A percentile compares a stretch with the other conserved stretches of the same genome.
Evolutionary conservation across 2,797 vertebrate genomes (phyloP).

Genomic region (Sebastes hubbsi): DNA sequence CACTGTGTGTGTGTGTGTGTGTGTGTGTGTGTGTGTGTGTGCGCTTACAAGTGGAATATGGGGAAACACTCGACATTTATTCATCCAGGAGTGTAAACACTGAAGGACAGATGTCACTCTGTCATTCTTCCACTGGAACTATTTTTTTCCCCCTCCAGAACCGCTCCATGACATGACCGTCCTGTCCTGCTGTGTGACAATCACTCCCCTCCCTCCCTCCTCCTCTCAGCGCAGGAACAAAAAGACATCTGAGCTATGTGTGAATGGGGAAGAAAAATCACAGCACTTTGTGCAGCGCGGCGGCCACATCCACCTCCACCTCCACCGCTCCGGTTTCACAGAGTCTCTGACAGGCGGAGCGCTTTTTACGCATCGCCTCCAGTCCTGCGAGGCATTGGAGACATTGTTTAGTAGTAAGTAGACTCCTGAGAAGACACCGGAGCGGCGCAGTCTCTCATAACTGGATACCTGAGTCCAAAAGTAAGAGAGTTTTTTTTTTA

Average conservation of each 20-base stretch:
- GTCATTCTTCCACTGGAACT: constrained; percentile 36
- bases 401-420: constrained; percentile 26
- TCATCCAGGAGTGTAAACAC: constrained; percentile 37
- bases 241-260: constrained; percentile 75
- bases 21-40: neutral
- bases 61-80: constrained; percentile 21
- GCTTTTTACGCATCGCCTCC: constrained; percentile 71
- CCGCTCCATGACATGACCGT: constrained; percentile 10
- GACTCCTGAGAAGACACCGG: neutral
- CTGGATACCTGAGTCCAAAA: constrained; percentile 46
- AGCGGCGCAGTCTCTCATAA: constrained; percentile 31
- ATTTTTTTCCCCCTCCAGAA: neutral
- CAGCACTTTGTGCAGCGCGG: constrained; percentile 56
- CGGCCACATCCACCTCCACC: neutral
- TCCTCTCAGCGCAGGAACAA: constrained; percentile 59
- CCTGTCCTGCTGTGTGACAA: constrained; percentile 44
- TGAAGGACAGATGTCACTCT: constrained; percentile 40
- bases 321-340: constrained; percentile 74
- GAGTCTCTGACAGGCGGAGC: constrained; percentile 61
- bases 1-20: neutral
- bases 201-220: constrained; percentile 29
- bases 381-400: constrained; percentile 47
- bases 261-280: constrained; percentile 63
- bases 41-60: constrained; percentile 5
- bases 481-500: neutral